Percentiles rank a stretch among this genome's conserved stretches.
These are phyloP conservation scores for Uropsilus gracilis DNA, from an alignment of 2,113 vertebrate genomes.

Conservation along the genomic window DNA sequence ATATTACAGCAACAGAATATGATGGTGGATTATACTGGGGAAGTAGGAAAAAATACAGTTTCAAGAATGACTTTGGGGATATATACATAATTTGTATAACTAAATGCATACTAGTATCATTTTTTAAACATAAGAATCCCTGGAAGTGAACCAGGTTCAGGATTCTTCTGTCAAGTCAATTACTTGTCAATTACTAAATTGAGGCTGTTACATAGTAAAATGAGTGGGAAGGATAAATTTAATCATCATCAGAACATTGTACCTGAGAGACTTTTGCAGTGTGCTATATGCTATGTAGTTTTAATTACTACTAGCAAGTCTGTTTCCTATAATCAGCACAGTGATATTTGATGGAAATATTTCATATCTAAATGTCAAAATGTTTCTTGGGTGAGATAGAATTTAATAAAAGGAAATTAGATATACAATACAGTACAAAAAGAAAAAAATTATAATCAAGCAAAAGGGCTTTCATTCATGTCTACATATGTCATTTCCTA, in stretches of 20 bases:
- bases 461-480: not conserved
- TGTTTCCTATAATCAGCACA: slow-evolving; percentile 8
- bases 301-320: not conserved
- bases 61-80: not conserved
- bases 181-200: slow-evolving; percentile 18
- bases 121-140: not conserved
- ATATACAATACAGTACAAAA: not conserved
- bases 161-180: too few species aligned
- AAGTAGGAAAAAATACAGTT: not conserved
- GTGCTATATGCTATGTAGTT: not conserved
- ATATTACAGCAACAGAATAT: not conserved
- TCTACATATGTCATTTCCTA: not conserved
- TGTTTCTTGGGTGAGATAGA: slow-evolving; percentile 13
- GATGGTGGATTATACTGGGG: not conserved
- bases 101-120: not conserved
- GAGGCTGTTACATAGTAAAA: not conserved
- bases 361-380: not conserved
- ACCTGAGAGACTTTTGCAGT: not conserved
- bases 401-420: slow-evolving; percentile 9
- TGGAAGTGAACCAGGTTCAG: not conserved
- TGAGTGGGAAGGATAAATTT: not conserved
- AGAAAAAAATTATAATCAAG: not conserved
- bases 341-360: not conserved
- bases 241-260: not conserved
- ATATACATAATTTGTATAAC: not conserved